Base-by-base conservation (phyloP, 2,888 invertebrate genomes). In the Acleris cristana region DNA sequence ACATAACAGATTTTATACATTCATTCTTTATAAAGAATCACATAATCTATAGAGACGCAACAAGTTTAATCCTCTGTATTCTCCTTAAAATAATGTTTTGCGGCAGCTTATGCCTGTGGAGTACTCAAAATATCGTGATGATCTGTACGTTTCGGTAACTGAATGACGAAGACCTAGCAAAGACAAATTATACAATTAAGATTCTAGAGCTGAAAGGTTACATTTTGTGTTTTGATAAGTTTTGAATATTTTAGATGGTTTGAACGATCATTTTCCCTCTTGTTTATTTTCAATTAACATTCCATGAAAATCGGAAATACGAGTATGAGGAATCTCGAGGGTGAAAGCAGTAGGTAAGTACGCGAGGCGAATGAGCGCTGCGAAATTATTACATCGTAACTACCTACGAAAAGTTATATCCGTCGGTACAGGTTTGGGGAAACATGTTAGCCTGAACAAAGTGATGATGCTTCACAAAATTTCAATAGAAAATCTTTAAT, bases 221-320 rank as follows among this genome's bases (percentile, higher is more conserved):
- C 2, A 16, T 45, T 5, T 45, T 45, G 6, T 45, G 14, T 45
- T 45, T 45, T 16, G n/a, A 44, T 44, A 40, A 44, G 40, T 40
- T 56, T 44, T 44, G 19, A 55, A 34, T 55, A 55, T 55, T 55
- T 55, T 19, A 19, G 40, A 16, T 55, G 19, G 40, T 34, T 18
- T 55, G 1, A 40, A 21, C 59, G 34, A 34, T 34, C 21, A 51
- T 60, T 34, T 59, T 60, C 49, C 19, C 45, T 49, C 49, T 21
- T 30, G 34, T 55, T 63, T 56, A 63, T 63, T 54, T 59, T 54
- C 54, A 62, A 62, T 54, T 23, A 49, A 64, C 56, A 56, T 64
- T 56, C 23, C 51, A 64, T 62, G 40, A 54, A 62, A 30, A 54
- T 62, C 51, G 40, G 56, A 64, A 64, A 57, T 56, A n/a, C 23